These are phyloP conservation scores for Brachyhypopomus gauderio DNA, from an alignment of 2,113 vertebrate species.

Conservation along the genomic window DNA sequence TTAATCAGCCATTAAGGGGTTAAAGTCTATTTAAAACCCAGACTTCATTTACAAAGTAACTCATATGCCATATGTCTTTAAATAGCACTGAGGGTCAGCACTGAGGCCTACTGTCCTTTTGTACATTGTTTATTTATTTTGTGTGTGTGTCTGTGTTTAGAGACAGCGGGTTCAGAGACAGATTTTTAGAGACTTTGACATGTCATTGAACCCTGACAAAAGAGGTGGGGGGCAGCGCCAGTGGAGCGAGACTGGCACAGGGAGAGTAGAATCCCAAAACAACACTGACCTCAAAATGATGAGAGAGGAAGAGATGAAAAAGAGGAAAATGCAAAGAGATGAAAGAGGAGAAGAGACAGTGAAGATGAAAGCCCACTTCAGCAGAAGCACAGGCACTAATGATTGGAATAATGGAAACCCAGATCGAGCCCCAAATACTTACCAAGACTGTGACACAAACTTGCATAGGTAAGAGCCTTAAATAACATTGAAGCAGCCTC, in stretches of 20 bases:
- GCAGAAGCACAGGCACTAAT: neutral
- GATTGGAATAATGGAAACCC: neutral
- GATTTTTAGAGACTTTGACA: conserved; percentile 29
- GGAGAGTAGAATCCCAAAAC: neutral
- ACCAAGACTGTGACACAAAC: neutral
- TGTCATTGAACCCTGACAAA: neutral
- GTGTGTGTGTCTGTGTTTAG: conserved; percentile 14
- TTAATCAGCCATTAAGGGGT: no score
- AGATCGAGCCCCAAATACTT: neutral
- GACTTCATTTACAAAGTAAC: no score
- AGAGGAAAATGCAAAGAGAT: neutral
- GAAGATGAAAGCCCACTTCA: neutral
- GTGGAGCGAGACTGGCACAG: neutral
- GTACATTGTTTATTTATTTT: conserved; percentile 20
- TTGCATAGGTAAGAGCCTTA: neutral
- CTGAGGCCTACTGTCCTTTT: neutral
- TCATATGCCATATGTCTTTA: no score
- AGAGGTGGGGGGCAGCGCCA: neutral
- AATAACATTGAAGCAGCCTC: neutral
- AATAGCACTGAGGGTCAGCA: no score
- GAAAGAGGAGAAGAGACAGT: neutral
- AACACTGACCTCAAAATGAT: neutral
- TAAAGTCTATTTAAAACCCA: no score
- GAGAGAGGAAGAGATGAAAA: neutral
- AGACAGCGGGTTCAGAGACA: conserved; percentile 41